A percentile compares a stretch with the other conserved stretches of the same genome.
phyloP scores from a whole-genome alignment of 2,888 invertebrate genomes.

The Euphydryas editha region DNA sequence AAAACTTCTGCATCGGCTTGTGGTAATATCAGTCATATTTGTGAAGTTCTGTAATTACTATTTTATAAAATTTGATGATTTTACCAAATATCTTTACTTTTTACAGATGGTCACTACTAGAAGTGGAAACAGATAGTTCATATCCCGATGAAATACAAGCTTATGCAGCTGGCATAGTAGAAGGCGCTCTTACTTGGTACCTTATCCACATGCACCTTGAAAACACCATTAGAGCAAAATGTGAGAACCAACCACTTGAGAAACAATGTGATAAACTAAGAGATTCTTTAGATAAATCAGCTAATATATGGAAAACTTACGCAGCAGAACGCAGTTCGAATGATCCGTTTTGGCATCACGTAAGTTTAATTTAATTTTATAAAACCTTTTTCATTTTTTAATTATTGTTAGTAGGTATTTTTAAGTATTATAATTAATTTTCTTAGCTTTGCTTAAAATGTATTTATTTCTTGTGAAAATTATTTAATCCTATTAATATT shows the following conservation, averaged over 20 bases:
- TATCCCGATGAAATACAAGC: constrained; percentile 92
- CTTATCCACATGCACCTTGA: constrained; percentile 91
- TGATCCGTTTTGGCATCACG: constrained; percentile 94
- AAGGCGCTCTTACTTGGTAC: constrained; percentile 92
- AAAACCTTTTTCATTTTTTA: not conserved
- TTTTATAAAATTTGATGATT: not conserved
- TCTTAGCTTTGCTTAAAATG: too few relatives aligned
- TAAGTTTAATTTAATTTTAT: constrained; percentile 45
- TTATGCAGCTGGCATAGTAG: constrained; percentile 92
- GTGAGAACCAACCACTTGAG: constrained; percentile 74
- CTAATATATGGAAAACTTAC: constrained; percentile 84
- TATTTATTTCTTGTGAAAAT: too few relatives aligned
- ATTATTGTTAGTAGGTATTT: not conserved
- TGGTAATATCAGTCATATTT: too few relatives aligned
- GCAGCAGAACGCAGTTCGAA: constrained; percentile 71
- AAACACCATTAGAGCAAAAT: constrained; percentile 85
- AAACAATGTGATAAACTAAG: constrained; percentile 86
- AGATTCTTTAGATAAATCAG: constrained; percentile 86
- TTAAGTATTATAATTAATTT: not conserved
- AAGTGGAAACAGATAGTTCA: constrained; percentile 89
- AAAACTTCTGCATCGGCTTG: too few relatives aligned
- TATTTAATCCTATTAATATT: too few relatives aligned
- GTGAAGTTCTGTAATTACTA: too few relatives aligned
- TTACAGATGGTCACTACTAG: constrained; percentile 91
- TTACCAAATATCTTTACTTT: not conserved